Base-by-base conservation (phyloP, 2,113 vertebrate species). In the Thoracochromis brauschi region DNA sequence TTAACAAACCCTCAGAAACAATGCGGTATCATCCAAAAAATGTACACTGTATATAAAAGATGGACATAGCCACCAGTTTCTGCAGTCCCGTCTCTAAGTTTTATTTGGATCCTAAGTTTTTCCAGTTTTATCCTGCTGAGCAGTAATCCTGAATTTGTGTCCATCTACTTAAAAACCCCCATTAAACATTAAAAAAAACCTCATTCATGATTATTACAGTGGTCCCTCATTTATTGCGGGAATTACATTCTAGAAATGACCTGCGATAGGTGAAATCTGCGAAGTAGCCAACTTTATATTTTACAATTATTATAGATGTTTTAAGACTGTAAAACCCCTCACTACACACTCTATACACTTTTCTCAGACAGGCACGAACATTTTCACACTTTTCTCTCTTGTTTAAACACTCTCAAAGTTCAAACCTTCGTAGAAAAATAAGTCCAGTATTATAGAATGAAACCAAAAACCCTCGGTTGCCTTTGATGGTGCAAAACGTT, bases 151-250 rank as follows among this genome's bases (percentile, higher is more conserved):
- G 55, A 57, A 42, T 71, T 24, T 71, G 12, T 71, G 38, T 42
- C n/a, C n/a, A 42, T 71, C 12, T 42, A 42, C 13, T 19, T 12
- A 17, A 13, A 57, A 26, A 2, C 0, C 1, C 2, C 4, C 4
- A 49, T 49, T 49, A 17, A 49, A 49, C 45, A 49, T 49, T 2
- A 4, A 47, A 16, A 45, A 45, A 7, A 6, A 0, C 0, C 0
- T 1, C 16, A 49, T 49, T 49, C 16, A 10, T 63, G 5, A 63
- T 31, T 33, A 9, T 51, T n/a, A 51, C 17, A 51, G 8, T 3
- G 49, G 49, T 51, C 49, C 49, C 49, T 51, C 17, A 5, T 51
- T 51, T n/a, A 51, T 51, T 9, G 17, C 2, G 17, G 49, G 49
- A 51, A 8, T 51, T 51, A 51, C 4, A 3, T 5, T n/a, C 49